A percentile compares a stretch with the other conserved stretches of the same genome.
These are phyloP conservation scores for Polypterus bichir DNA, from an alignment of 2,113 vertebrate species.

Conservation along the genomic window DNA sequence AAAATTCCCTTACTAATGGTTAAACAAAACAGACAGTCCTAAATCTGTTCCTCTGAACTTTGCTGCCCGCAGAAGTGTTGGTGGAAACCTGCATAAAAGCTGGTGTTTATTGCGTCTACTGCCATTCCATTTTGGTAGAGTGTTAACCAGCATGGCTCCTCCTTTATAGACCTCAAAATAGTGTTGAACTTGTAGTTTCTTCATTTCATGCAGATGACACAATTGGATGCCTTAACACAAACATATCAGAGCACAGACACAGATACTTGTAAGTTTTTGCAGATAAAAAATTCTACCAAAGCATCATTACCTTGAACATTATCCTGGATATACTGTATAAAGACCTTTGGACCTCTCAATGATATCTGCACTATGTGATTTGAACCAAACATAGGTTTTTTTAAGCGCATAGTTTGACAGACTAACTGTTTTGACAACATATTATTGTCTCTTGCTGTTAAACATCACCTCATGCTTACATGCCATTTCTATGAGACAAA, in stretches of 20 bases:
- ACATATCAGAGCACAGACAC: neutral
- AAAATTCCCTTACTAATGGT: slow-evolving; percentile 21
- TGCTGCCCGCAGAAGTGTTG: slow-evolving; percentile 4
- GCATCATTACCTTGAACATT: neutral
- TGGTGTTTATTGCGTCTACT: slow-evolving; percentile 8
- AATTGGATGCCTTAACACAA: neutral
- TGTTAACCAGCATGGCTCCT: neutral
- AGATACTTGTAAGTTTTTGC: neutral
- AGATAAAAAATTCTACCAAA: neutral
- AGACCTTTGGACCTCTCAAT: neutral
- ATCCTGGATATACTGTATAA: neutral
- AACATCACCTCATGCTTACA: no score
- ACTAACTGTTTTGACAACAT: no score
- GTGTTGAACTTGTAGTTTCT: neutral
- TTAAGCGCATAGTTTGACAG: no score
- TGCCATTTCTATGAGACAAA: no score
- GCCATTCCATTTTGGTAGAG: slow-evolving; percentile 3
- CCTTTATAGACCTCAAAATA: neutral
- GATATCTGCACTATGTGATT: neutral
- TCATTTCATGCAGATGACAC: neutral
- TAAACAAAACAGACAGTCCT: slow-evolving; percentile 14
- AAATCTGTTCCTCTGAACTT: slow-evolving; percentile 16
- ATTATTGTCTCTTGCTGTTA: no score
- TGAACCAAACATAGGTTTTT: no score
- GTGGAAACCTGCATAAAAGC: slow-evolving; percentile 8